Evolutionary conservation across 1,140 invertebrate genomes (phyloP).

Genomic region (Periplaneta americana): DNA sequence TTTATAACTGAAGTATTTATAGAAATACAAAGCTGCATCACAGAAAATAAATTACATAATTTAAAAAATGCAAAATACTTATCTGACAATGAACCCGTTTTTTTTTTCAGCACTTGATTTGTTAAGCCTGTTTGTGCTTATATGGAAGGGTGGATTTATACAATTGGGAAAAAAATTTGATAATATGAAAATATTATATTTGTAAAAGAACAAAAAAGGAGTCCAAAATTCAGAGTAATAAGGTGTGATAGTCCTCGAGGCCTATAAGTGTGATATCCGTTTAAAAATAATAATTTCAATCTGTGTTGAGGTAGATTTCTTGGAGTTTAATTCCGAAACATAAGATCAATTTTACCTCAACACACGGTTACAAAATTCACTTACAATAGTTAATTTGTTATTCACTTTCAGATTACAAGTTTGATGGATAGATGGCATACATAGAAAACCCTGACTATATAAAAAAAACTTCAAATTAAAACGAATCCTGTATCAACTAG

Average conservation of each 20-base stretch:
- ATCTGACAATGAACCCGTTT: background rate
- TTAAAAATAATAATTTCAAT: too few species aligned
- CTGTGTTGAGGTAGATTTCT: too few species aligned
- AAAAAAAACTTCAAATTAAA: too few species aligned
- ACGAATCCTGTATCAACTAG: too few species aligned
- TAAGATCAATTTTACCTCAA: too few species aligned
- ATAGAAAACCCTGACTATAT: too few species aligned
- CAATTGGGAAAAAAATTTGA: background rate
- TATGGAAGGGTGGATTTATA: background rate
- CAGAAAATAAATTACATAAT: background rate
- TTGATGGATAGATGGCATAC: too few species aligned
- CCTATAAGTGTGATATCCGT: too few species aligned
- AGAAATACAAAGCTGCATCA: background rate
- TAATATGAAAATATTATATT: background rate
- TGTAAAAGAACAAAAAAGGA: background rate
- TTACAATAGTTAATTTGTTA: background rate
- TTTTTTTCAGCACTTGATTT: background rate
- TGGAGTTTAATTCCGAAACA: too few species aligned
- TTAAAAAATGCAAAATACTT: background rate
- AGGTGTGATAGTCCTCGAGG: too few species aligned
- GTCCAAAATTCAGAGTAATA: background rate
- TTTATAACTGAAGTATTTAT: background rate
- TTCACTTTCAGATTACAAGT: background rate
- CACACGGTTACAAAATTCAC: background rate
- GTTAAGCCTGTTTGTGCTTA: too few species aligned